Evolutionary conservation across 1,140 invertebrate genomes (phyloP).

Genomic region (Pachyrhynchus sulphureomaculatus): DNA sequence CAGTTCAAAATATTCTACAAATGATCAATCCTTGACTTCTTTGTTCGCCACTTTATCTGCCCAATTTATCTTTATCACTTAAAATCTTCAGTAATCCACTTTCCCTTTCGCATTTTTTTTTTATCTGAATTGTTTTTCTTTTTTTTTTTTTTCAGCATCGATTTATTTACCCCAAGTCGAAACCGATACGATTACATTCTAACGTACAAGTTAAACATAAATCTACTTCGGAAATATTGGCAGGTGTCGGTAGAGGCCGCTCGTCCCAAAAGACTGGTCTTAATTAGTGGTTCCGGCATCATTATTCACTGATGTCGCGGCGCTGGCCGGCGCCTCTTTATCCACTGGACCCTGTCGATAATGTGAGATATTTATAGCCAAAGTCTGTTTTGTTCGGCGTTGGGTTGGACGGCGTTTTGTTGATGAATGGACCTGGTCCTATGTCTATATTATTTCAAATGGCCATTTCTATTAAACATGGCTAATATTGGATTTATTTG

Average conservation of each 20-base stretch:
- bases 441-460: background rate
- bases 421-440: slow-evolving; percentile 1
- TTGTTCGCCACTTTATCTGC: too few species aligned
- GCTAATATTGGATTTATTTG: too few species aligned
- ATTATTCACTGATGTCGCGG: slow-evolving; percentile 44
- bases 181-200: too few species aligned
- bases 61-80: too few species aligned
- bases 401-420: background rate
- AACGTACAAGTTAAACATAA: background rate
- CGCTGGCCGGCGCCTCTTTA: slow-evolving; percentile 42
- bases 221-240: slow-evolving; percentile 38
- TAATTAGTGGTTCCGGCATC: slow-evolving; percentile 50
- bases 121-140: too few species aligned
- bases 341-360: slow-evolving; percentile 44
- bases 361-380: slow-evolving; percentile 47
- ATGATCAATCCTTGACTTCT: too few species aligned
- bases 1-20: too few species aligned
- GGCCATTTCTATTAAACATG: too few species aligned
- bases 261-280: slow-evolving; percentile 47
- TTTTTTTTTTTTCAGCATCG: too few species aligned
- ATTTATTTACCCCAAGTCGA: too few species aligned
- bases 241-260: slow-evolving; percentile 42
- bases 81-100: too few species aligned
- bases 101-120: too few species aligned
- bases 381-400: slow-evolving; percentile 28